These are phyloP conservation scores for Montipora sp. DNA, from an alignment of 64 coral and sea anemone species.

Conservation along the genomic window DNA sequence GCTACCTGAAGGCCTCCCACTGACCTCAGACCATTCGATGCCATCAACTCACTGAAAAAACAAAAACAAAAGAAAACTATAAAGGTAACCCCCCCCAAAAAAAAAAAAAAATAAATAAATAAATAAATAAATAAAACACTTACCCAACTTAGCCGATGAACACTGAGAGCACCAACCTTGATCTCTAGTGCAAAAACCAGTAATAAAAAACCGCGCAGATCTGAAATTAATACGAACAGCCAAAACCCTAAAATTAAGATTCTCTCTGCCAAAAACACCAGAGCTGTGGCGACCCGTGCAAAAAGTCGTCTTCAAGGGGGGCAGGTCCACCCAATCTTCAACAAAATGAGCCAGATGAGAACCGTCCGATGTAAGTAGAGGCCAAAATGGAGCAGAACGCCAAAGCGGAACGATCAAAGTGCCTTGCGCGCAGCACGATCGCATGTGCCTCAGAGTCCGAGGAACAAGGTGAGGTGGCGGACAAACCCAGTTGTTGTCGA, in stretches of 20 bases:
- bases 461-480: conserved; percentile 24
- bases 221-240: conserved; percentile 58
- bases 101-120: too few relatives aligned
- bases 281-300: conserved; percentile 49
- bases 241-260: conserved; percentile 50
- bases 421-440: background rate
- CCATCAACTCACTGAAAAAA: too few relatives aligned
- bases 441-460: conserved; percentile 9
- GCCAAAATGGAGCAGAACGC: conserved; percentile 22
- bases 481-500: conserved; percentile 35
- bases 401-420: conserved; percentile 1
- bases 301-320: conserved; percentile 29
- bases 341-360: conserved; percentile 17
- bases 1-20: background rate
- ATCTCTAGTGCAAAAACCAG: conserved; percentile 46
- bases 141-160: background rate
- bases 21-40: background rate
- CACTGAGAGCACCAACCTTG: background rate
- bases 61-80: background rate
- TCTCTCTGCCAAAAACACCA: conserved; percentile 51
- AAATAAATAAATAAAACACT: background rate
- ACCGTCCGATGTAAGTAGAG: background rate
- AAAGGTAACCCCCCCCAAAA: background rate
- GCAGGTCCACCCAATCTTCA: background rate
- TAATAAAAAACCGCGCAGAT: conserved; percentile 27